Evolutionary conservation across 2,113 vertebrate genomes (phyloP).

Genomic region (Crotalus horridus): DNA sequence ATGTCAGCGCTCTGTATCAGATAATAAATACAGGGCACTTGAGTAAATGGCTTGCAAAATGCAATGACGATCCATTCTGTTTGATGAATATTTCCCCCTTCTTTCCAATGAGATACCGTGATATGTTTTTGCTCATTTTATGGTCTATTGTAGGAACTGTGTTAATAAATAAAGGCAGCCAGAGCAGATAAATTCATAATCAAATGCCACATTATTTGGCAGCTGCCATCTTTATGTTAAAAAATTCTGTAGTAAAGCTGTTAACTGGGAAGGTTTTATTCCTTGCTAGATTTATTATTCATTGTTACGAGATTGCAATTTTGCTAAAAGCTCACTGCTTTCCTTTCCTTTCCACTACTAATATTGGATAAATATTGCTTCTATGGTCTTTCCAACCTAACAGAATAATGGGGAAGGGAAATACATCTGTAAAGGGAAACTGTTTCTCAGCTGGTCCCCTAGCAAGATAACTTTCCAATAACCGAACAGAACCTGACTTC

Average conservation of each 20-base stretch:
- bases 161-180: conserved; percentile 26
- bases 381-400: neutral
- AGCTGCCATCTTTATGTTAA: conserved; percentile 6
- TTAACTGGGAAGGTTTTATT: conserved; percentile 27
- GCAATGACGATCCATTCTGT: neutral
- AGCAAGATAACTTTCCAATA: neutral
- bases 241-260: conserved; percentile 1
- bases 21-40: conserved; percentile 5
- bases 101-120: neutral
- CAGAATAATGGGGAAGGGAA: neutral
- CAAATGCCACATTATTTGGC: neutral
- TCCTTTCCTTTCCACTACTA: neutral
- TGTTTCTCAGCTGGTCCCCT: neutral
- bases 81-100: neutral
- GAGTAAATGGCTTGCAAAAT: conserved; percentile 17
- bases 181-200: conserved; percentile 14
- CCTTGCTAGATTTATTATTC: conserved; percentile 32
- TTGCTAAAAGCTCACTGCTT: neutral
- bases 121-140: neutral
- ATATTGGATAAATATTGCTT: neutral
- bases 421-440: neutral
- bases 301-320: neutral
- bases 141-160: conserved; percentile 29
- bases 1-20: conserved; percentile 3
- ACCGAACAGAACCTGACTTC: neutral